Evolutionary conservation across 2,888 invertebrate species (phyloP).

Genomic region (Chymomyza procnemis): DNA sequence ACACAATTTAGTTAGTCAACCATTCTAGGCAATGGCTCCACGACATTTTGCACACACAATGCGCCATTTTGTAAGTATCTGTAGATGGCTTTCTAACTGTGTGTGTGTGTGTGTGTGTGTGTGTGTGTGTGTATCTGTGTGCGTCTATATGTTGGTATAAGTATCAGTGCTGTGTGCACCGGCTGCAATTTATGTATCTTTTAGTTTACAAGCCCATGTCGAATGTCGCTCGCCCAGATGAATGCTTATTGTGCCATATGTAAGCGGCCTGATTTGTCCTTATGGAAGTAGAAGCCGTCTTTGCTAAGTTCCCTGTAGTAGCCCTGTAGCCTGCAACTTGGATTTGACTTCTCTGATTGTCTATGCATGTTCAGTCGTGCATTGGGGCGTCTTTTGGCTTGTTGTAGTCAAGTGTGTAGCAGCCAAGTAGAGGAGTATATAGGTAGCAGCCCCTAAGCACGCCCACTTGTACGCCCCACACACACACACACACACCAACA

Average conservation of each 20-base stretch:
- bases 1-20: neutral
- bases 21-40: neutral
- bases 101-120: constrained; percentile 8
- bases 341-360: neutral
- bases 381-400: constrained; percentile 7
- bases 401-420: constrained; percentile 40
- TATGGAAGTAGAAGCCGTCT: neutral
- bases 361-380: neutral
- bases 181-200: constrained; percentile 69
- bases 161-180: constrained; percentile 5
- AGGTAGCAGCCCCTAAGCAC: neutral
- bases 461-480: neutral
- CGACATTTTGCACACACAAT: neutral
- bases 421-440: neutral
- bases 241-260: neutral
- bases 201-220: constrained; percentile 59
- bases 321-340: neutral
- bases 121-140: constrained; percentile 4
- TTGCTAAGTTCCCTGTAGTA: neutral
- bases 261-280: neutral
- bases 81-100: neutral
- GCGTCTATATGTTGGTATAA: neutral
- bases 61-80: constrained; percentile 1
- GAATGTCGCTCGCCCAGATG: neutral
- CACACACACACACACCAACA: constrained; percentile 13